Percentiles rank a stretch among this genome's conserved stretches.
phyloP scores from a whole-genome alignment of 1,140 invertebrate genomes.

The Leptinotarsa defecta region DNA sequence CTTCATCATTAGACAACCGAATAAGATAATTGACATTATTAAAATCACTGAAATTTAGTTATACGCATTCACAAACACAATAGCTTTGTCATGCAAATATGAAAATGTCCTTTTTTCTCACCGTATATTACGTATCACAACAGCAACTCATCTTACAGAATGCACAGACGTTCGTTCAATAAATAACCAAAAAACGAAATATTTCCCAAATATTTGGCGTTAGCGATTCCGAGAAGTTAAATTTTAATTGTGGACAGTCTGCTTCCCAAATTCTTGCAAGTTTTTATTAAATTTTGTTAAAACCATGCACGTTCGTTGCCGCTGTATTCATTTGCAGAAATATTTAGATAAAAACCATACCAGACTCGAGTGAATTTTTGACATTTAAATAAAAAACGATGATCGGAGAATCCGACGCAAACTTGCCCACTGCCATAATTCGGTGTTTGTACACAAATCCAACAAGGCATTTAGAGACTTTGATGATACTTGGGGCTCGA shows the following conservation, averaged over 20 bases:
- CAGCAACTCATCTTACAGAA: constrained; percentile 2
- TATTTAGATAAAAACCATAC: constrained; percentile 47
- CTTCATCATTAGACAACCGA: no score
- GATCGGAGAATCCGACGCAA: constrained; percentile 10
- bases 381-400: constrained; percentile 39
- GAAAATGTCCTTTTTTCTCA: no score
- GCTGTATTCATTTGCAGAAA: constrained; percentile 47
- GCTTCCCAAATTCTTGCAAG: constrained; percentile 43
- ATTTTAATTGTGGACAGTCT: constrained; percentile 42
- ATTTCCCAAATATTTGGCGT: constrained; percentile 28
- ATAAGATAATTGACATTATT: no score
- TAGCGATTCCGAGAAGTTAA: constrained; percentile 37
- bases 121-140: background rate
- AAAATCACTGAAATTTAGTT: no score
- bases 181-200: constrained; percentile 26
- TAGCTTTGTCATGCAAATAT: no score
- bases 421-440: constrained; percentile 22
- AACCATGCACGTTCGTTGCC: constrained; percentile 42
- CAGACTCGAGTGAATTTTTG: constrained; percentile 48
- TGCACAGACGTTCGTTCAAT: constrained; percentile 6
- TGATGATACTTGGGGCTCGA: background rate
- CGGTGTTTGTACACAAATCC: constrained; percentile 27
- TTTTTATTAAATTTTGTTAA: constrained; percentile 49
- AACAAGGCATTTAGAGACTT: background rate
- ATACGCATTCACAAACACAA: no score